Evolutionary conservation across 2,113 vertebrate species (phyloP), one percentile per base, ranked within the genome.

Genomic region (Oncorhynchus clarkii): DNA sequence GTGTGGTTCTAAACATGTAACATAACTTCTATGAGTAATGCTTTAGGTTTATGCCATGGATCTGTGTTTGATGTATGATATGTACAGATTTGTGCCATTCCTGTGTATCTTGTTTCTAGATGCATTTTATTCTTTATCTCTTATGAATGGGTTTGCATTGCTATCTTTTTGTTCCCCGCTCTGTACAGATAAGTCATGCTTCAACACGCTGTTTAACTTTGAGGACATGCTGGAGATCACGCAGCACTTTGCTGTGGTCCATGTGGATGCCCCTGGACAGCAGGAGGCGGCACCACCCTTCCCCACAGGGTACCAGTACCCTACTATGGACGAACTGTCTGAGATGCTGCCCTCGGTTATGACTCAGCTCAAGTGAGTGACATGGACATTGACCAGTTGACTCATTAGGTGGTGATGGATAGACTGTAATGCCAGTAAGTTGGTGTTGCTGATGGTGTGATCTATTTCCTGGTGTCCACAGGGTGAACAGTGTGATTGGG

Each of bases 151-250:
- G 31, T n/a, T 13, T 48, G n/a, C n/a, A 31, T 54, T 72, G 13
- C 14, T 6, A 26, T 26, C 11, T 1, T 4, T 67, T 27, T 78
- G 31, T 27, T 22, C 59, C 2, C 48, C 39, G 78, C 51, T 16
- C 67, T 79, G 79, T 87, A 48, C 78, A 99, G 97, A 99, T 89
- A 99, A 99, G 87, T 98, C 97, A n/a, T 99, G 97, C 92, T 99
- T 98, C 93, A 98, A 97, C 2, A 94, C 97, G 0, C 96, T 99
- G 89, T 99, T 99, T 89, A 99, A 99, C 93, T 98, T 96, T 0
- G 96, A 99, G 89, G 97, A 99, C 86, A 99, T 99, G 97, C 95
- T 95, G 77, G 97, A 99, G 87, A 98, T 99, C 88, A 98, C 95
- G 24, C 96, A 98, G 86, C 96, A 98, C 90, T 99, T 99, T 84